Percentiles rank a stretch among this genome's conserved stretches.
Evolutionary conservation across 2,113 vertebrate genomes (phyloP).

Genomic region (Talpa occidentalis): DNA sequence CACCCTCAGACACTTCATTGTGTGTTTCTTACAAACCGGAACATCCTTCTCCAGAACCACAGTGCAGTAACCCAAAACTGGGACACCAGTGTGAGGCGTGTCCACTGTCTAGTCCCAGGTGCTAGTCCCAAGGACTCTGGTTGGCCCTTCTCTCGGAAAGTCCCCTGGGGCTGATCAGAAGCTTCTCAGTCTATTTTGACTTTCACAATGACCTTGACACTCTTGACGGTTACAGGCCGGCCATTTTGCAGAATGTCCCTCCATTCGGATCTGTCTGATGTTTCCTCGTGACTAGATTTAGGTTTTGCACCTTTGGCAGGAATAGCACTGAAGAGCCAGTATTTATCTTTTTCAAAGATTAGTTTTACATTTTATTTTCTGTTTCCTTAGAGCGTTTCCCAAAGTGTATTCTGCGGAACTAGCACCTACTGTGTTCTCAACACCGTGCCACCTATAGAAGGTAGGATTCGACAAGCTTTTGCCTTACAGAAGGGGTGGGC

Average conservation of each 20-base stretch:
- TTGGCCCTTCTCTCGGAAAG: background rate
- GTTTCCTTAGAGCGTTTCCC: constrained; percentile 84
- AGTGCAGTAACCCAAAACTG: background rate
- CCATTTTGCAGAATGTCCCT: constrained; percentile 14
- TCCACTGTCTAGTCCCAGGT: background rate
- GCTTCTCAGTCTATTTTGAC: background rate
- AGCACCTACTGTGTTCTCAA: constrained; percentile 82
- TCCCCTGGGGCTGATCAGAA: background rate
- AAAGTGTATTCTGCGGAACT: constrained; percentile 84
- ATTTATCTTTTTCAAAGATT: constrained; percentile 80
- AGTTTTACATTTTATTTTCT: constrained; percentile 85
- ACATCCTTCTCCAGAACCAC: background rate
- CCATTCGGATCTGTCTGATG: constrained; percentile 56
- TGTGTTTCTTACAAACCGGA: background rate
- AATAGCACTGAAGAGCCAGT: constrained; percentile 80
- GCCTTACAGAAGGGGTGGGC: constrained; percentile 77
- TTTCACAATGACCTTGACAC: background rate
- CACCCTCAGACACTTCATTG: background rate
- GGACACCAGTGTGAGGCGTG: background rate
- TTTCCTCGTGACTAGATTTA: constrained; percentile 61
- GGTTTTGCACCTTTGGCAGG: constrained; percentile 71
- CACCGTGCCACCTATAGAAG: constrained; percentile 81
- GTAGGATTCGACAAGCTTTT: constrained; percentile 79
- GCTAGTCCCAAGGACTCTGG: background rate
- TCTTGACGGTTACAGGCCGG: constrained; percentile 17